Evolutionary conservation across 2,113 vertebrate genomes (phyloP), one percentile per base, ranked within the genome.

Genomic region (Axis porcinus): DNA sequence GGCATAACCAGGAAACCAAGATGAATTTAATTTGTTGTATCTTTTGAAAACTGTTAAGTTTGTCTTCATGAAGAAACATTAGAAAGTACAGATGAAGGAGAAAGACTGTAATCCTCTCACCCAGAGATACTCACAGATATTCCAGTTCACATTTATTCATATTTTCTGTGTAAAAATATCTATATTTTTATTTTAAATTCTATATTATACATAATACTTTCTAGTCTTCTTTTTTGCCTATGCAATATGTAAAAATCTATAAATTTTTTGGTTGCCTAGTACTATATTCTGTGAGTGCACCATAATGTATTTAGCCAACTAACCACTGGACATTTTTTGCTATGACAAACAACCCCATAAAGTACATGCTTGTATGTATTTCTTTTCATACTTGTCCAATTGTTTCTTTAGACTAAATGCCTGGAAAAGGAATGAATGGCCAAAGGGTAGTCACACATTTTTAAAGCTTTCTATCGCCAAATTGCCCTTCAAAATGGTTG

Each of bases 81-180:
- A 89, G 57, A 96, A 92, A 92, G 45, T 60, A 45, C 60, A 76
- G 14, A 58, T 47, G 8, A 81, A 76, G 52, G n/a, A 93, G 70
- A 89, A 45, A 78, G 25, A 60, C 27, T 81, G 2, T 74, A 91
- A 96, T 91, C 30, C 27, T 81, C 47, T 60, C 52, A 74, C 6
- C 28, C 19, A 67, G 13, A 54, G 27, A 92, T 50, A 76, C 87
- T 76, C 30, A 67, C 27, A 54, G 79, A 93, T 83, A 91, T 84
- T 93, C 94, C 78, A 85, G 16, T 54, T 97, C 43, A 62, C 86
- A 96, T 70, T 83, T 88, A 88, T 70, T 94, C 33, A 94, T 47
- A 52, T 79, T 91, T 91, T 84, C 70, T 50, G 36, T 60, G 45
- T 21, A 91, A 93, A 88, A n/a, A 83, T n/a, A 88, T 28, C 33